Percentiles rank a stretch among this genome's conserved stretches.
Conservation (phyloP, 2,113 vertebrate species). For the Chaetorhynchus papuensis region DNA sequence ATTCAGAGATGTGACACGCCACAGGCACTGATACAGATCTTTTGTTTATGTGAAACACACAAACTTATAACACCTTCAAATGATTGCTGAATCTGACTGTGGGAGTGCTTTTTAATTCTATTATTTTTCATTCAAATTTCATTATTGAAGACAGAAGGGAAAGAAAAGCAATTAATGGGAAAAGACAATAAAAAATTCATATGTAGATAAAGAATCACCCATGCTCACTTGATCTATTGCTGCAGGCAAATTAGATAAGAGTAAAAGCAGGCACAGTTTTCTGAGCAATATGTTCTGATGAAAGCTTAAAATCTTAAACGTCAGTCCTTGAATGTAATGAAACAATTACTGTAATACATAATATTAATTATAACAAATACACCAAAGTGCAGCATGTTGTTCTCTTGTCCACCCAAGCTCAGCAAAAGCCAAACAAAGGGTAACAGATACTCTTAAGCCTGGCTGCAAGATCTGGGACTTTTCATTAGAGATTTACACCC, state of each 20-base stretch:
- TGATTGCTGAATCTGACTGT: background rate
- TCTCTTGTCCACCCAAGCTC: background rate
- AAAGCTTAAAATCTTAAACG: background rate
- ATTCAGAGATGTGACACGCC: background rate
- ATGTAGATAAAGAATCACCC: background rate
- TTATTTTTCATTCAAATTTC: background rate
- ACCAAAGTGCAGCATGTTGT: background rate
- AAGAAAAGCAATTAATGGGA: conserved; percentile 5
- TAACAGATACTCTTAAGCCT: background rate
- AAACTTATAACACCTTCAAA: background rate
- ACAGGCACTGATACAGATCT: background rate
- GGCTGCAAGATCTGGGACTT: background rate
- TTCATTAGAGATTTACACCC: background rate
- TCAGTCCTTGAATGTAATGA: background rate
- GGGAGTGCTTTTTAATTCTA: background rate
- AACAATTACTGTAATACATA: background rate
- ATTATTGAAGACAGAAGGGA: background rate
- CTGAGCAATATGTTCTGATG: background rate
- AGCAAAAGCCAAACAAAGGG: background rate
- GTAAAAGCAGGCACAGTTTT: background rate
- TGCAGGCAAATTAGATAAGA: background rate
- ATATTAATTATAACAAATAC: background rate
- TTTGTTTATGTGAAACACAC: background rate
- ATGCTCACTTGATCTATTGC: background rate
- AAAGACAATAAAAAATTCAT: conserved; percentile 10